Evolutionary conservation across 2,888 invertebrate genomes (phyloP).

Genomic region (Rhopalosiphum nymphaeae): DNA sequence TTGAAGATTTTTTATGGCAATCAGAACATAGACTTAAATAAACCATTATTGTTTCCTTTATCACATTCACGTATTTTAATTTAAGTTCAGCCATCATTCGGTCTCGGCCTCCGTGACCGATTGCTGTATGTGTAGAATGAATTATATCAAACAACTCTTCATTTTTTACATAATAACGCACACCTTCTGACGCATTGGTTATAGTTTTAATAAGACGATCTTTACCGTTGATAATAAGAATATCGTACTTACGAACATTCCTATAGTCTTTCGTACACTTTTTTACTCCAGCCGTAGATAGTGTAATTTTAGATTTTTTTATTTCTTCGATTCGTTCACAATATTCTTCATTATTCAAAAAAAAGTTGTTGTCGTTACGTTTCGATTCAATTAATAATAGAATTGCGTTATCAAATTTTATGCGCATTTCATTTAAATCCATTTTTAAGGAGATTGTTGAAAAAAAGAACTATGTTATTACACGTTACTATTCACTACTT

Average conservation of each 20-base stretch:
- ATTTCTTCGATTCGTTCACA: background rate
- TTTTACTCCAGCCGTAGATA: conserved; percentile 11
- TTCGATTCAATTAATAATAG: background rate
- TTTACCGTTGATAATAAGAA: background rate
- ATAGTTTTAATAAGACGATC: conserved; percentile 22
- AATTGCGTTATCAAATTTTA: background rate
- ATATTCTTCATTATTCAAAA: background rate
- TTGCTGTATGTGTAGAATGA: too few relatives aligned
- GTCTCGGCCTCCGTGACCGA: too few relatives aligned
- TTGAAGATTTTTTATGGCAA: conserved; percentile 2
- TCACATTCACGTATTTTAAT: background rate
- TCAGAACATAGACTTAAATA: too few relatives aligned
- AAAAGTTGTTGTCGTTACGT: background rate
- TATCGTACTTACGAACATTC: background rate
- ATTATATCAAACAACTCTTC: too few relatives aligned
- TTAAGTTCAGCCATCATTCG: too few relatives aligned
- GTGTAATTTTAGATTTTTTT: background rate
- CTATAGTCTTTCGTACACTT: background rate
- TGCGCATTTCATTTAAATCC: too few relatives aligned
- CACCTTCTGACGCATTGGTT: background rate
- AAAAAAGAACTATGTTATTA: too few relatives aligned
- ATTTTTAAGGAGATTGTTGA: too few relatives aligned
- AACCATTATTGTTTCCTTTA: too few relatives aligned
- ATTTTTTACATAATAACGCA: too few relatives aligned
- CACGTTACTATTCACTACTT: too few relatives aligned